Evolutionary conservation across 2,113 vertebrate species (phyloP).

Genomic region (Platichthys flesus): DNA sequence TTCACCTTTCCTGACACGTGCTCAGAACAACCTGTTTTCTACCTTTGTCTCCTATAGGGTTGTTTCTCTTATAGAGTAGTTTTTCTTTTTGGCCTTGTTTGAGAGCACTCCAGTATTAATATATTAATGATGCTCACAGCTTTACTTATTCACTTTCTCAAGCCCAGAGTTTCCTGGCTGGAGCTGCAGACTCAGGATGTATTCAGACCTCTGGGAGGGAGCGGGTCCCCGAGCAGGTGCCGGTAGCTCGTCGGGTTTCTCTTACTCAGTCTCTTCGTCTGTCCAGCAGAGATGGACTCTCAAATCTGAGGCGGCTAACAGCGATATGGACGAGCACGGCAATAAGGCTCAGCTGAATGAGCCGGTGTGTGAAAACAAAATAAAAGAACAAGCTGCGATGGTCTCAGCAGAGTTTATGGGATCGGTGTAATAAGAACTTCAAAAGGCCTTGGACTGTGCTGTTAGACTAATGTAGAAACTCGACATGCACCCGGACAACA

Average conservation of each 20-base stretch:
- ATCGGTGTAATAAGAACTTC: background rate
- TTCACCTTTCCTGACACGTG: too few species aligned
- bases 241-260: background rate
- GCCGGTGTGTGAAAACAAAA: too few species aligned
- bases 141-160: conserved; percentile 31
- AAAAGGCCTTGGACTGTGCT: background rate
- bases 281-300: background rate
- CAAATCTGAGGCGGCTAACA: background rate
- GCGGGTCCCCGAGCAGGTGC: conserved; percentile 7
- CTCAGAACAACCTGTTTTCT: too few species aligned
- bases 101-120: background rate
- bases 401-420: too few species aligned
- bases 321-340: background rate
- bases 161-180: conserved; percentile 3
- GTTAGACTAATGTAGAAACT: background rate
- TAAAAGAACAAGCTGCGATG: too few species aligned
- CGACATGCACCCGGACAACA: background rate
- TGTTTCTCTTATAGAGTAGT: background rate
- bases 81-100: too few species aligned
- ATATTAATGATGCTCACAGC: conserved; percentile 24
- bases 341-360: too few species aligned
- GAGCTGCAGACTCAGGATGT: background rate
- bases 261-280: background rate
- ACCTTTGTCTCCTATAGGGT: background rate
- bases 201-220: conserved; percentile 14